These are phyloP conservation scores for Vulpes ferrilata DNA, from an alignment of 2,113 vertebrate species.

Conservation along the genomic window DNA sequence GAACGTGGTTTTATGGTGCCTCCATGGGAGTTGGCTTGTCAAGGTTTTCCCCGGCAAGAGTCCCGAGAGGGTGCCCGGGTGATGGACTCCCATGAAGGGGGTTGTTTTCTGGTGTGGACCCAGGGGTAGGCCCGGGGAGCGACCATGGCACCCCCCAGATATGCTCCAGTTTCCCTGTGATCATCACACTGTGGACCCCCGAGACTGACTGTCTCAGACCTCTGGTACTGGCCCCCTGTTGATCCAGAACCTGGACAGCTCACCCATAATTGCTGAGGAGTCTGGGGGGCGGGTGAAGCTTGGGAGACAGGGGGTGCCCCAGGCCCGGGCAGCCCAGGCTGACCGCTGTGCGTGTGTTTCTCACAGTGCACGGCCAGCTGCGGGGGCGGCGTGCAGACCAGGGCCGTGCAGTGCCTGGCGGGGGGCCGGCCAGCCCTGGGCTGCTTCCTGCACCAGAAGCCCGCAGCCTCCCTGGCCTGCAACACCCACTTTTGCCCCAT, in stretches of 20 bases:
- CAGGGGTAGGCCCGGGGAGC: neutral
- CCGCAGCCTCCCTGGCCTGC: conserved; percentile 89
- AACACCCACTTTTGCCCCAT: conserved; percentile 92
- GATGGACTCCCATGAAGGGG: rapidly evolving
- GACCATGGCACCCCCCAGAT: neutral
- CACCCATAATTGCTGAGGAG: rapidly evolving
- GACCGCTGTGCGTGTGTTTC: neutral
- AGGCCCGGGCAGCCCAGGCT: rapidly evolving
- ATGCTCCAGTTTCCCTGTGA: rapidly evolving
- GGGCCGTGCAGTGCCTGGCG: conserved; percentile 90
- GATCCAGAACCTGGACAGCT: neutral
- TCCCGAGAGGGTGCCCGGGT: neutral
- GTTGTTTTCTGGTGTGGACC: too few relatives aligned
- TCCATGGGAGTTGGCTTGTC: neutral
- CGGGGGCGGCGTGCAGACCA: conserved; percentile 92
- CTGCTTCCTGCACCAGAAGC: conserved; percentile 88
- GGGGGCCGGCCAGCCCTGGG: conserved; percentile 84
- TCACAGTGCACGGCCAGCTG: conserved; percentile 92
- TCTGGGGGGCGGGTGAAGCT: too few relatives aligned
- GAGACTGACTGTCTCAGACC: neutral
- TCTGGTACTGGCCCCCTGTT: neutral
- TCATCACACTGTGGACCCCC: rapidly evolving
- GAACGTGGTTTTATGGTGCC: rapidly evolving
- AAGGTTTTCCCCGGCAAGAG: too few relatives aligned
- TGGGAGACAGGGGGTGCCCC: rapidly evolving